Evolutionary conservation across 2,113 vertebrate genomes (phyloP).

Genomic region (Collichthys lucidus): DNA sequence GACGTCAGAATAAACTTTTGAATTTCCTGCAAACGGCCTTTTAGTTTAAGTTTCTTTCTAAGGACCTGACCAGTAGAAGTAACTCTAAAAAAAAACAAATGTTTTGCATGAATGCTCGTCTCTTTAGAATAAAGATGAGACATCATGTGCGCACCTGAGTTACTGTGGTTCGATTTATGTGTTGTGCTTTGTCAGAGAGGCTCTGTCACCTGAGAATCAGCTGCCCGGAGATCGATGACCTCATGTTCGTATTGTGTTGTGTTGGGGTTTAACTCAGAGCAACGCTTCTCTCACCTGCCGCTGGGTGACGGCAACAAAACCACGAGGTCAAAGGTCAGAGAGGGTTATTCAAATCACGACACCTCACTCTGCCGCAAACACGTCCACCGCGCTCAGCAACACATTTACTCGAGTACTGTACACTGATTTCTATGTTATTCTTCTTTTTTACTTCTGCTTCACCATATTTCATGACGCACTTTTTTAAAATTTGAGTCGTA

Average conservation of each 20-base stretch:
- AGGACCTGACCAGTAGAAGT: not conserved
- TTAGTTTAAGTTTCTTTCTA: not conserved
- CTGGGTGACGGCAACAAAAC: slow-evolving; percentile 31
- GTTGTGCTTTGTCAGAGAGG: slow-evolving; percentile 1
- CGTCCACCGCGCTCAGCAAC: not conserved
- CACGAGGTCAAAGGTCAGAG: slow-evolving; percentile 51
- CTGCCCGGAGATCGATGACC: slow-evolving; percentile 16
- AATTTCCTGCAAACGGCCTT: not conserved
- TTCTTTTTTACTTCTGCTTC: not conserved
- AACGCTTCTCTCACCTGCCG: slow-evolving; percentile 40
- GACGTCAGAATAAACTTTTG: not conserved
- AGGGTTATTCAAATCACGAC: slow-evolving; percentile 62
- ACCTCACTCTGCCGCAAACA: slow-evolving; percentile 16
- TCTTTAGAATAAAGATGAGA: not conserved
- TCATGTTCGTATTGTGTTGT: slow-evolving; percentile 34
- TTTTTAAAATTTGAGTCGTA: too few species aligned
- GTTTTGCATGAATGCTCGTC: not conserved
- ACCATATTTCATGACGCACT: not conserved
- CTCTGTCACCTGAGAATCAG: slow-evolving; percentile 32
- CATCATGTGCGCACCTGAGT: too few species aligned
- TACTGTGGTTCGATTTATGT: not conserved
- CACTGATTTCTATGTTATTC: not conserved
- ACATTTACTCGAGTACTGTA: not conserved
- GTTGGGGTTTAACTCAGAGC: not conserved
- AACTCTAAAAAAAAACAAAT: not conserved